These are phyloP conservation scores for Bovichtus variegatus DNA, from an alignment of 2,797 vertebrate species.

Conservation along the genomic window DNA sequence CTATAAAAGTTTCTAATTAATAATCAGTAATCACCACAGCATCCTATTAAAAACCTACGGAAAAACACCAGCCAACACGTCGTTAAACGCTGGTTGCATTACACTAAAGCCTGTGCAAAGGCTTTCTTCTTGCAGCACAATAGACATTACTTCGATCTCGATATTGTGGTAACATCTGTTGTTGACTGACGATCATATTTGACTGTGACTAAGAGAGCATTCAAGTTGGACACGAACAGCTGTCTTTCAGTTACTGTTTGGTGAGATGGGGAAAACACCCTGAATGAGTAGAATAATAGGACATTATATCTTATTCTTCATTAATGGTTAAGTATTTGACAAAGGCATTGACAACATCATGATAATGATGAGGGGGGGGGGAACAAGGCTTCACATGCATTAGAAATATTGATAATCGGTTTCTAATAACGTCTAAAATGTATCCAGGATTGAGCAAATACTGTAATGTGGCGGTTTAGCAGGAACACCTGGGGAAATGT, in stretches of 20 bases:
- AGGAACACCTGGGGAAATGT: slow-evolving; percentile 16
- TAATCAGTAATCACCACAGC: background rate
- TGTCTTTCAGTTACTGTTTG: slow-evolving; percentile 75
- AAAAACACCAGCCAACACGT: slow-evolving; percentile 35
- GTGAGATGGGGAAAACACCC: slow-evolving; percentile 28
- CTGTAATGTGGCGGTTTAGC: background rate
- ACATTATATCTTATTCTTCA: background rate
- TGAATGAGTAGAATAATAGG: background rate
- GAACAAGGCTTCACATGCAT: background rate
- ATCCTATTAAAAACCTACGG: background rate
- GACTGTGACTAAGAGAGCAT: slow-evolving; percentile 45
- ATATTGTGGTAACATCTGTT: slow-evolving; percentile 62
- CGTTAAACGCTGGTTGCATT: background rate
- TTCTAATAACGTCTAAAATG: background rate
- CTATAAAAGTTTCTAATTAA: slow-evolving; percentile 15
- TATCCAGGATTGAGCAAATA: background rate
- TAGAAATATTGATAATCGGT: background rate
- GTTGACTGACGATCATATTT: slow-evolving; percentile 49
- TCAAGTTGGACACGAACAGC: slow-evolving; percentile 46
- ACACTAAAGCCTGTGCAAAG: background rate
- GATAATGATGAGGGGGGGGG: accelerated
- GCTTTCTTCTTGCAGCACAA: slow-evolving; percentile 10
- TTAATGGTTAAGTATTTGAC: background rate
- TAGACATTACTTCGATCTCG: slow-evolving; percentile 8
- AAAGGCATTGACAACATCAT: background rate